Evolutionary conservation across 35 echinoderm and acorn worm genomes (phyloP), one percentile per base, ranked within the genome.

Genomic region (Lytechinus variegatus): DNA sequence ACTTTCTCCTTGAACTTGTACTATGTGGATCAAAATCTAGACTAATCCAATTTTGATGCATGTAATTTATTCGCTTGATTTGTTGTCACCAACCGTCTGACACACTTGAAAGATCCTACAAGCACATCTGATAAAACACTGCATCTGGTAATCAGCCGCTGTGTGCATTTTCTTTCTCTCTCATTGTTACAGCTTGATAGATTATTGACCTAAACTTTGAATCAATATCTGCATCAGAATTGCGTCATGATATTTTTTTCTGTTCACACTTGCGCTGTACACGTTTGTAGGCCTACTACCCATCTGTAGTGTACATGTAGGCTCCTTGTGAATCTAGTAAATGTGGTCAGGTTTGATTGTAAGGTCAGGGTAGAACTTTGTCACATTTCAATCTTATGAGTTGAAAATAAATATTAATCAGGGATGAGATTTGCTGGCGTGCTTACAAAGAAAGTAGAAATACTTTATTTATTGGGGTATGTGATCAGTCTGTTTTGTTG

Each of bases 141-240:
- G 14, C 66, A n/a, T 79, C 66, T 79, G 33, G 33, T 44, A 79
- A 79, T 79, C 66, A 79, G 19, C 5, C 2, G 66, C 66, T 79
- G 66, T 79, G 7, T 79, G 66, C 19, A 24, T 24, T 24, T 79
- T 79, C 19, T 79, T 79, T 79, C 66, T 79, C 16, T 79, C 66
- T 79, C 19, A 79, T 79, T 79, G 66, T 79, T 79, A 16, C 66
- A 24, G 14, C 66, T 79, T 79, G 66, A 24, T 24, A 79, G n/a
- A 79, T 79, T 79, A 79, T 79, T 79, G 66, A 79, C 66, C 66
- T 7, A 5, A 19, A 24, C 66, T 79, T 16, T 79, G 66, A 79
- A 79, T 79, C 66, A 79, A 79, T 79, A 79, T 24, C 16, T 79
- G 66, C 66, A 79, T 79, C 66, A 79, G 66, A n/a, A 79, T 79